Base-by-base conservation (phyloP, 2,797 vertebrate genomes). In the Agapornis canus region DNA sequence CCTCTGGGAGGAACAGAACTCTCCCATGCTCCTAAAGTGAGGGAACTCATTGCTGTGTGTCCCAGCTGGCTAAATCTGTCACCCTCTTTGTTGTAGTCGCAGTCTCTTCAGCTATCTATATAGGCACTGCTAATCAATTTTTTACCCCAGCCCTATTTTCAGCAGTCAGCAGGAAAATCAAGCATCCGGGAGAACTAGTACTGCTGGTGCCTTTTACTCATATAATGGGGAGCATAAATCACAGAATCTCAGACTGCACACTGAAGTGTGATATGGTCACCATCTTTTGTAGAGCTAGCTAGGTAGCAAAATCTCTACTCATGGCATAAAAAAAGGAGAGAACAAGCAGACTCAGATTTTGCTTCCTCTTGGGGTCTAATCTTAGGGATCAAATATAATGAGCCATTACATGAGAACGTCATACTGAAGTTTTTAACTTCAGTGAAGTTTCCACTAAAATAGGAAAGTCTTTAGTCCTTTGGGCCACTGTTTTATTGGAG, bases 401-500 rank as follows among this genome's bases (percentile, higher is more conserved):
- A 93, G 29, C 84, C 70, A 84, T 12, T 89, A 43, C 51, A 32
- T 45, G 89, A 90, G 60, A 93, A 92, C 39, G 72, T 92, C 31
- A 21, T 63, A 40, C 18, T 25, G 0, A 80, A 77, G 16, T 26
- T 87, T 70, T 66, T 82, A 76, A 73, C 32, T 84, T 51, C 47
- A 89, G 42, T 48, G 37, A 79, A 86, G 32, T 90, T 94, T 91
- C 77, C 73, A 82, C 42, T 82, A 59, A 69, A 27, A 60, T 40
- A 47, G 63, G 81, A 94, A 92, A 93, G 18, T 70, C 54, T 91
- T 92, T 56, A 90, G 32, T 40, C 20, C 37, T 73, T 91, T 89
- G 47, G 78, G 76, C 51, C 32, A 66, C n/a, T 69, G 31, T 86
- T 90, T 93, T 86, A 64, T 40, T 90, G 77, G 32, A 89, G 45